A percentile compares a stretch with the other conserved stretches of the same genome.
Conservation (phyloP, 2,113 vertebrate species). For the Myiozetetes cayanensis region DNA sequence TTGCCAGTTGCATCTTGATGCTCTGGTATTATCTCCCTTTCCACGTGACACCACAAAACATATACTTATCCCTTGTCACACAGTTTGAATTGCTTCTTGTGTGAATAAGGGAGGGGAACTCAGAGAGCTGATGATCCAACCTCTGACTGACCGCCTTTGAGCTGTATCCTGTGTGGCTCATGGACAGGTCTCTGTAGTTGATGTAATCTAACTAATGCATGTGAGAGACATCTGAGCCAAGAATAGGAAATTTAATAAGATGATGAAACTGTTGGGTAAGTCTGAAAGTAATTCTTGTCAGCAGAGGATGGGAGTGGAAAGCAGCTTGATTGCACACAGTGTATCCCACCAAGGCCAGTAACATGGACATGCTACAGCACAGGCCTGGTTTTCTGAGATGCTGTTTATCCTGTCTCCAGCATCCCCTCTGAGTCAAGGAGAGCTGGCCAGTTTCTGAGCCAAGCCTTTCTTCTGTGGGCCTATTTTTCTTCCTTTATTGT, state of each 20-base stretch:
- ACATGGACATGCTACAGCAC: neutral
- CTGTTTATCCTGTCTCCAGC: neutral
- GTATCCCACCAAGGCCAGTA: neutral
- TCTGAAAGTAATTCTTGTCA: neutral
- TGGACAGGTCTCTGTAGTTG: neutral
- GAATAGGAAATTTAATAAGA: neutral
- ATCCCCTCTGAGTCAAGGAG: neutral
- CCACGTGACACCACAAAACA: neutral
- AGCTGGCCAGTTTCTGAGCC: neutral
- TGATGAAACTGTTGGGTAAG: neutral
- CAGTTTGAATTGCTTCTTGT: neutral
- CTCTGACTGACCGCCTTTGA: neutral
- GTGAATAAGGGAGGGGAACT: neutral
- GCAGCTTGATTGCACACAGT: neutral
- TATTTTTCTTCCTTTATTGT: neutral
- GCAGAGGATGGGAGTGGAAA: neutral
- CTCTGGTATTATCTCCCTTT: neutral
- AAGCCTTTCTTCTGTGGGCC: neutral
- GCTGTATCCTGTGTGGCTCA: neutral
- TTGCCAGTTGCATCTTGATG: neutral
- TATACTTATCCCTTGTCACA: neutral
- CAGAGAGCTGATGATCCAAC: neutral
- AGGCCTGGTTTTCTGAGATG: neutral
- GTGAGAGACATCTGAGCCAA: neutral
- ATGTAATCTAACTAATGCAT: neutral